Evolutionary conservation across 1,140 invertebrate species (phyloP), one percentile per base, ranked within the genome.

Genomic region (Listronotus bonariensis): DNA sequence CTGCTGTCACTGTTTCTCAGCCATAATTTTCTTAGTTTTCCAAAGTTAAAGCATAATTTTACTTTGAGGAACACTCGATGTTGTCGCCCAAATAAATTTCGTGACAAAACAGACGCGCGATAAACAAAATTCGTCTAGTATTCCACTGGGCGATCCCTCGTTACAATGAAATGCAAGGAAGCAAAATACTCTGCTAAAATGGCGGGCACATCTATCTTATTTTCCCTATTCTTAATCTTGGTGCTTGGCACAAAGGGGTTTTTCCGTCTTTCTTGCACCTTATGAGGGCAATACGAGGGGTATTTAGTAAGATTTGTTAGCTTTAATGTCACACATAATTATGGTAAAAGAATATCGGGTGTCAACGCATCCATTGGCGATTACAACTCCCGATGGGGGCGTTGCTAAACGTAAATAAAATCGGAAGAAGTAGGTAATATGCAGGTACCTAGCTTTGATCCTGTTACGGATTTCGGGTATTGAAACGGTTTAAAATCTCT

Each of bases 201-300:
- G 74, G 74, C 73, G 73, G 67, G 66, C 74, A 69, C 74, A 76
- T 76, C 73, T 74, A 74, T 76, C 74, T 76, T 76, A 76, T 76
- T 76, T 74, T 74, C 71, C 71, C 72, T 65, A 69, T 75, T 75
- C 71, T 72, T 72, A 73, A 69, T 69, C 68, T 74, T 72, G 61
- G 52, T 67, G 62, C 66, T 52, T 69, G 68, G 67, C 66, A 61
- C 53, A 61, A 59, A 41, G 40, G 57, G 45, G 56, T 49, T 41
- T n/a, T 59, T n/a, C 14, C 32, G 52, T 53, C 43, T 38, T 17
- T n/a, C 18, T 32, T 18, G 42, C 26, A 20, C 34, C 34, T 36
- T 8, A 36, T 36, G 11, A 36, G 34, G 34, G 20, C 8, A 8
- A 10, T 36, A 36, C 34, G 34, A 36, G 34, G 34, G 34, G 11